Evolutionary conservation across 2,113 vertebrate species (phyloP).

Genomic region (Cnemophilus loriae): DNA sequence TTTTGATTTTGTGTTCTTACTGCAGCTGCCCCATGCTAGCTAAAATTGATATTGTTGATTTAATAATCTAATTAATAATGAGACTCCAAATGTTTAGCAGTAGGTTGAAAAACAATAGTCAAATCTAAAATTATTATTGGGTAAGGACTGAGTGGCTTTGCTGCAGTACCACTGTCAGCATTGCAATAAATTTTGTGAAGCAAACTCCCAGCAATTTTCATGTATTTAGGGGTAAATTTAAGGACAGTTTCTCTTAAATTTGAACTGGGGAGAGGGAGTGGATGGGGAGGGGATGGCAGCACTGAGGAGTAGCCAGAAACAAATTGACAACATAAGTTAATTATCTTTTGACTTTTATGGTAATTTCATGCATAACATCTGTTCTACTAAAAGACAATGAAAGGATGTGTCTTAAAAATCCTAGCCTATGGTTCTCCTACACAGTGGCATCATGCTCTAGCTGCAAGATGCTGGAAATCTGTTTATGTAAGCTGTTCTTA

Average conservation of each 20-base stretch:
- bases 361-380: background rate
- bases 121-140: background rate
- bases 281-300: fast-evolving
- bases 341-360: background rate
- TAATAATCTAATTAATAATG: background rate
- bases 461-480: background rate
- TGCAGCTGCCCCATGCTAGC: background rate
- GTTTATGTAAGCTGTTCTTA: background rate
- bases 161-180: background rate
- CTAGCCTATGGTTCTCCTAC: background rate
- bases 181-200: background rate
- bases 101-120: background rate
- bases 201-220: background rate
- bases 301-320: background rate
- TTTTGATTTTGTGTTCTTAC: background rate
- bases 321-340: background rate
- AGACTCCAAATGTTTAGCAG: background rate
- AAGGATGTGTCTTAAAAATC: background rate
- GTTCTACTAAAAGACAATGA: background rate
- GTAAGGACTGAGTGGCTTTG: background rate
- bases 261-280: background rate
- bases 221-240: background rate
- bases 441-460: background rate
- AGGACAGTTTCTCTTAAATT: background rate
- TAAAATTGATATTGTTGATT: background rate